These are phyloP conservation scores for Hirtodrosophila histrioides DNA, from an alignment of 2,888 invertebrate genomes.

Conservation along the genomic window DNA sequence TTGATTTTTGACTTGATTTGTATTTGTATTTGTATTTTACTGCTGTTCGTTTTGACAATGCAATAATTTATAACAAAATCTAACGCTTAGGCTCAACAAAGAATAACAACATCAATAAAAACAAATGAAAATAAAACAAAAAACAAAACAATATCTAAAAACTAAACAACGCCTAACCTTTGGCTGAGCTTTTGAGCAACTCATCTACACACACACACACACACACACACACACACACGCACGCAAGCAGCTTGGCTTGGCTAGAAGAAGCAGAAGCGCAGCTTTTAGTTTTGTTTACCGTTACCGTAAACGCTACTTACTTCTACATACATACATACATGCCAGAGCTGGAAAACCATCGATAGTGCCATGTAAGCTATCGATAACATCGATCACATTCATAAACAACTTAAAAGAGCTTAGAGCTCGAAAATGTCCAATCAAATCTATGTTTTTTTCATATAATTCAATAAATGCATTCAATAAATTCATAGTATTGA, in stretches of 20 bases:
- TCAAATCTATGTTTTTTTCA: too few relatives aligned
- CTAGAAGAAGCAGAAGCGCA: slow-evolving; percentile 9
- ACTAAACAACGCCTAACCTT: slow-evolving; percentile 57
- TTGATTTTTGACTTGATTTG: slow-evolving; percentile 28
- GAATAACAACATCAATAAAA: slow-evolving; percentile 33
- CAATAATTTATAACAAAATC: slow-evolving; percentile 41
- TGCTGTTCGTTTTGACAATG: slow-evolving; percentile 40
- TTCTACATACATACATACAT: too few relatives aligned
- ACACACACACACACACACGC: slow-evolving; percentile 30
- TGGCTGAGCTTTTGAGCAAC: slow-evolving; percentile 59
- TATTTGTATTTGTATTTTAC: slow-evolving; percentile 38
- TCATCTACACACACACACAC: slow-evolving; percentile 36
- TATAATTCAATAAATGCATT: too few relatives aligned
- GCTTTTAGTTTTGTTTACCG: slow-evolving; percentile 4
- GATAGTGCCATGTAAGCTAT: too few relatives aligned
- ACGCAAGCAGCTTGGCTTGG: slow-evolving; percentile 33
- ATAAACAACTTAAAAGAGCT: too few relatives aligned
- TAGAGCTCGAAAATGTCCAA: too few relatives aligned
- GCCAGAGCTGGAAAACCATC: background rate
- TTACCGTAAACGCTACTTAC: background rate
- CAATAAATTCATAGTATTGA: too few relatives aligned
- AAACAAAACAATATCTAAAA: slow-evolving; percentile 32
- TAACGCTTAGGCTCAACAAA: slow-evolving; percentile 49
- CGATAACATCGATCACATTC: too few relatives aligned
- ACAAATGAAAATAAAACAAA: slow-evolving; percentile 20